phyloP scores from a whole-genome alignment of 2,888 invertebrate species.

The Erebia epiphron region DNA sequence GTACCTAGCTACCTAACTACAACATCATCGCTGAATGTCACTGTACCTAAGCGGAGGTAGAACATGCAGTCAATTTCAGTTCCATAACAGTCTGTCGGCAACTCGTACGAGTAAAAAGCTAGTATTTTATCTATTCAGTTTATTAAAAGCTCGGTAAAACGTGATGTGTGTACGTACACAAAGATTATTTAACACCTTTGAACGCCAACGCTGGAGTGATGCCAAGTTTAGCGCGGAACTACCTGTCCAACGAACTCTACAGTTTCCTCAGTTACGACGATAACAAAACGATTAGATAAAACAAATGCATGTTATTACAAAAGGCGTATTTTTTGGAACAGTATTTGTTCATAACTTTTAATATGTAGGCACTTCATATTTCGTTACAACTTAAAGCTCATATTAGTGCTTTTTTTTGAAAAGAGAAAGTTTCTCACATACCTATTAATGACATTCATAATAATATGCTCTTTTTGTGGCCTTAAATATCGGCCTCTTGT shows the following conservation, averaged over 20 bases:
- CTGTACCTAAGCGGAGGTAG: too few species aligned
- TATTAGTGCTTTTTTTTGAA: too few species aligned
- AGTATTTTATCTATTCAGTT: not conserved
- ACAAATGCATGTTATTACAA: conserved; percentile 1
- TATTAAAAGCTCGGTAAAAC: not conserved
- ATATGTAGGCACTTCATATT: too few species aligned
- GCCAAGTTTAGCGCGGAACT: conserved; percentile 56
- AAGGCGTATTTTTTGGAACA: not conserved
- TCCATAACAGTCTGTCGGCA: not conserved
- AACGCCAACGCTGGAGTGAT: conserved; percentile 54
- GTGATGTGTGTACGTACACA: conserved; percentile 20
- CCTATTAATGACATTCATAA: too few species aligned
- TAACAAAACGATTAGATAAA: conserved; percentile 7
- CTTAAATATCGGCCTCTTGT: too few species aligned
- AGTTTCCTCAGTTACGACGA: conserved; percentile 26
- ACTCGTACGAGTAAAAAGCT: not conserved
- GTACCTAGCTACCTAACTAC: too few species aligned
- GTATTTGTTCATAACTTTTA: not conserved
- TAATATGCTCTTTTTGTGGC: too few species aligned
- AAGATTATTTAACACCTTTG: conserved; percentile 53
- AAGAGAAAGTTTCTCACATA: too few species aligned
- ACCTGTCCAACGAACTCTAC: conserved; percentile 44
- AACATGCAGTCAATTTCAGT: too few species aligned
- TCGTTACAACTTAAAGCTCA: too few species aligned
- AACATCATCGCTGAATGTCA: too few species aligned